Conservation (phyloP, 2,797 vertebrate species). For the Malacoraja senta region DNA sequence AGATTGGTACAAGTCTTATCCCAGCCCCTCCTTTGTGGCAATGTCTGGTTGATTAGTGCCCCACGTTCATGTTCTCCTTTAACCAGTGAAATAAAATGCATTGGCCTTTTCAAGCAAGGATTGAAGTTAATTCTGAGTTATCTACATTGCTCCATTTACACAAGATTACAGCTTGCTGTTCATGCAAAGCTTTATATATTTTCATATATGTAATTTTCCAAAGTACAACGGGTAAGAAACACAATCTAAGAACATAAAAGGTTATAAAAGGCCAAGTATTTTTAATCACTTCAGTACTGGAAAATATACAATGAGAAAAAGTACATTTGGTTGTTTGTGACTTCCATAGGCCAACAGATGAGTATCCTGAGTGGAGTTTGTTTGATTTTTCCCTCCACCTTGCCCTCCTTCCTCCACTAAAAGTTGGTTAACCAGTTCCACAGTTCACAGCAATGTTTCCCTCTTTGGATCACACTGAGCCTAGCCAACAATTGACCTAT, state of each 20-base stretch:
- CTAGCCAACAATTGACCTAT: no score
- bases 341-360: neutral
- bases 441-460: no score
- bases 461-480: no score
- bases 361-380: neutral
- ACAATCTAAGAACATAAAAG: neutral
- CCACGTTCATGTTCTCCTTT: neutral
- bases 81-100: neutral
- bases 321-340: neutral
- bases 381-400: no score
- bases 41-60: neutral
- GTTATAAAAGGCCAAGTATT: no score
- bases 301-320: neutral
- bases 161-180: neutral
- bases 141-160: neutral
- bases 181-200: neutral
- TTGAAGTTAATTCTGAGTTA: neutral
- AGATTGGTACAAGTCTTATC: neutral
- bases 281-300: neutral
- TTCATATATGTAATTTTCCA: neutral
- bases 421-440: no score
- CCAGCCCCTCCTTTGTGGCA: neutral
- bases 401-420: no score
- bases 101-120: neutral
- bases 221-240: neutral